Evolutionary conservation across 2,888 invertebrate genomes (phyloP).

Genomic region (Matsumyia berberina): DNA sequence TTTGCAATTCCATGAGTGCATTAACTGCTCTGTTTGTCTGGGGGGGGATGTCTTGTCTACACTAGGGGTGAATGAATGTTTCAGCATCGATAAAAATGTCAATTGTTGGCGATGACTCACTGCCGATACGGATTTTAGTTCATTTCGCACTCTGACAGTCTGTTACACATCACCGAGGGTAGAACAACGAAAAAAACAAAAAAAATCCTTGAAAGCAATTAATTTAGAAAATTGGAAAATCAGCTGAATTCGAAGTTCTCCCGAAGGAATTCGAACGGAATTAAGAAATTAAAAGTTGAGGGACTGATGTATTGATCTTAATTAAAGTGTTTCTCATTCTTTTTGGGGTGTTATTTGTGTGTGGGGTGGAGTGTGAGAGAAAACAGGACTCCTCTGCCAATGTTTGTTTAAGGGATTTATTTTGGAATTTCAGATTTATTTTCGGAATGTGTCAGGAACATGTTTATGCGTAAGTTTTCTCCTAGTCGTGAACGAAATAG

Average conservation of each 20-base stretch:
- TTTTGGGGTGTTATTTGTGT: not conserved
- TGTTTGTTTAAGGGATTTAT: conserved; percentile 35
- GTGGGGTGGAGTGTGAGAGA: not conserved
- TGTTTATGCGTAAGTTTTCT: conserved; percentile 17
- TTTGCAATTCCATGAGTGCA: conserved; percentile 63
- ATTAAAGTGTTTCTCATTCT: conserved; percentile 58
- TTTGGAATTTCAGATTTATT: conserved; percentile 33
- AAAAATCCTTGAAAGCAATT: conserved; percentile 60
- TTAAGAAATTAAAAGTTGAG: conserved; percentile 70
- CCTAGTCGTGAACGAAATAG: not conserved
- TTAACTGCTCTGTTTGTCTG: conserved; percentile 62
- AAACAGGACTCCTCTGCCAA: not conserved
- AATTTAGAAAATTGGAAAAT: conserved; percentile 74
- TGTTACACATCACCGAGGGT: conserved; percentile 53
- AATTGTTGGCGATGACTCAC: conserved; percentile 70
- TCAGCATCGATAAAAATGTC: conserved; percentile 63
- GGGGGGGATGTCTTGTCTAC: conserved; percentile 14
- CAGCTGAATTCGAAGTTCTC: conserved; percentile 61
- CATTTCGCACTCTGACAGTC: conserved; percentile 47
- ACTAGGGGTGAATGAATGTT: conserved; percentile 47
- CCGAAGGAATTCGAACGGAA: conserved; percentile 60
- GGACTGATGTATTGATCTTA: conserved; percentile 52
- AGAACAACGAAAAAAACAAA: too few relatives aligned
- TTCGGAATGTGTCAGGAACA: conserved; percentile 51
- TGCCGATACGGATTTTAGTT: conserved; percentile 25